phyloP scores from a whole-genome alignment of 2,797 vertebrate species.

The Harpagifer antarcticus region DNA sequence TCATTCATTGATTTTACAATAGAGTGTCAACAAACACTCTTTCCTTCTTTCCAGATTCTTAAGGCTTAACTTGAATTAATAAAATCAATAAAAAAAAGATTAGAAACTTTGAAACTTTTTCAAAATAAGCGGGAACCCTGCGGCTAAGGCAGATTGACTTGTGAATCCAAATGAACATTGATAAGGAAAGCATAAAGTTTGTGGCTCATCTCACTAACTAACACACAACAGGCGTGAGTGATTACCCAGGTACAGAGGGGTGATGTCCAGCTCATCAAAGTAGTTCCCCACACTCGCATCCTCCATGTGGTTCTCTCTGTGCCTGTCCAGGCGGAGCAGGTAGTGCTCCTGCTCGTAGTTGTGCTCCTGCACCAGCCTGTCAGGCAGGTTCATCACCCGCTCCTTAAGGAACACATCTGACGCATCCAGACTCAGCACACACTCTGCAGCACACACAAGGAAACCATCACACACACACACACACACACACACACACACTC shows the following conservation, averaged over 20 bases:
- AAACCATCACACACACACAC: neutral
- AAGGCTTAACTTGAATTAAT: too few relatives aligned
- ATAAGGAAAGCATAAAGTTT: neutral
- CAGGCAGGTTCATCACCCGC: constrained; percentile 90
- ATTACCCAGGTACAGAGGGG: constrained; percentile 87
- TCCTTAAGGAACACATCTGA: constrained; percentile 89
- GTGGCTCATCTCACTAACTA: too few relatives aligned
- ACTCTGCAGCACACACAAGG: constrained; percentile 80
- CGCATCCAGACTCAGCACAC: constrained; percentile 88
- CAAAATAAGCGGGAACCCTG: too few relatives aligned
- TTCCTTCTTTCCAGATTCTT: too few relatives aligned
- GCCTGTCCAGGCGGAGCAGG: constrained; percentile 78
- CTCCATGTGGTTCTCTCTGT: constrained; percentile 81
- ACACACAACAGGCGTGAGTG: too few relatives aligned
- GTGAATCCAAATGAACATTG: neutral
- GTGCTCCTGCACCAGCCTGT: constrained; percentile 85
- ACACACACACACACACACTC: too few relatives aligned
- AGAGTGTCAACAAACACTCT: too few relatives aligned
- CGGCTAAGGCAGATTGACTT: neutral
- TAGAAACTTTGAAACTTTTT: too few relatives aligned
- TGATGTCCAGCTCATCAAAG: constrained; percentile 90
- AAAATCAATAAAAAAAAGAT: too few relatives aligned
- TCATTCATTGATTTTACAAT: too few relatives aligned
- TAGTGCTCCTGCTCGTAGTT: constrained; percentile 87
- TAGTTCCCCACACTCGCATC: constrained; percentile 88